Evolutionary conservation across 2,797 vertebrate genomes (phyloP).

Genomic region (Anableps anableps): DNA sequence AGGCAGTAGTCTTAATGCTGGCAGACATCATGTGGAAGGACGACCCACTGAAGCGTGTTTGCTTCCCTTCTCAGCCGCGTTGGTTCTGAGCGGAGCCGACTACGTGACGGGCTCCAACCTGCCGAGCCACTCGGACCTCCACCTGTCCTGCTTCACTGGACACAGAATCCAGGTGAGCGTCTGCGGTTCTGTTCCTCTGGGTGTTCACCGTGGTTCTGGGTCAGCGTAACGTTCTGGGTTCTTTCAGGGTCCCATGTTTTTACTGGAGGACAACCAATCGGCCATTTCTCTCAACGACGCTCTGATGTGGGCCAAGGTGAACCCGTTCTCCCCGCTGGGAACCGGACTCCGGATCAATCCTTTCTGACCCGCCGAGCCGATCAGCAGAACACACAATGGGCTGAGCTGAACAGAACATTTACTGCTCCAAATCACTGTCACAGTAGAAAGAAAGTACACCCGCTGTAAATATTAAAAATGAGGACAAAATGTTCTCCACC

Average conservation of each 20-base stretch:
- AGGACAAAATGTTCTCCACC: no score
- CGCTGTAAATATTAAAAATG: no score
- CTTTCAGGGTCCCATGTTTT: slow-evolving; percentile 89
- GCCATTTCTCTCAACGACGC: slow-evolving; percentile 94
- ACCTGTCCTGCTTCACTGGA: slow-evolving; percentile 93
- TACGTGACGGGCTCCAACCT: slow-evolving; percentile 94
- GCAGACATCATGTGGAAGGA: no score
- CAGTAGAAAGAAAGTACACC: background rate
- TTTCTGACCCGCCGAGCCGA: slow-evolving; percentile 78
- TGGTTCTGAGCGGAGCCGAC: slow-evolving; percentile 82
- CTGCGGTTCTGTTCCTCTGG: background rate
- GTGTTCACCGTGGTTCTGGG: background rate
- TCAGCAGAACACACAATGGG: background rate
- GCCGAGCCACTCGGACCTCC: slow-evolving; percentile 93
- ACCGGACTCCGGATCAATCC: slow-evolving; percentile 96
- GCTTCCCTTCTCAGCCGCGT: slow-evolving; percentile 36
- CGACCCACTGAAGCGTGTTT: no score
- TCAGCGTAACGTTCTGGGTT: background rate
- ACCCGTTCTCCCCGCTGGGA: slow-evolving; percentile 96
- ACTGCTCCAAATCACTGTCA: background rate
- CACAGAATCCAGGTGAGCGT: slow-evolving; percentile 88
- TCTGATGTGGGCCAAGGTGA: slow-evolving; percentile 99
- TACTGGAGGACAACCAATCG: slow-evolving; percentile 96
- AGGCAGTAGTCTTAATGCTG: no score
- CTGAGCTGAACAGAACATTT: background rate